phyloP scores from a whole-genome alignment of 2,113 vertebrate species.

The Syrmaticus mikado region DNA sequence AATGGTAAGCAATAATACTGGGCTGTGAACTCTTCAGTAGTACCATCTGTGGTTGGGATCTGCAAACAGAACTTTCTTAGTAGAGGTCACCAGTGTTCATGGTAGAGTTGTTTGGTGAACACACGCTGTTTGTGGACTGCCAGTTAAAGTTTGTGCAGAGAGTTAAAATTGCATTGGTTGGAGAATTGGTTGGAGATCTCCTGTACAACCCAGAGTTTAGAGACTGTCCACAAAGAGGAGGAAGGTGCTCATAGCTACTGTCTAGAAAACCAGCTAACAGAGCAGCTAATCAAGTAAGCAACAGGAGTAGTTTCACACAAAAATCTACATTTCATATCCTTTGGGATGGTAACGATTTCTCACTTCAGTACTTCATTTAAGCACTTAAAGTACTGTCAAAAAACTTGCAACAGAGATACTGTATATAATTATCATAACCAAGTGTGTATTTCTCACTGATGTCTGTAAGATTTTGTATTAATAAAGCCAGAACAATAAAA shows the following conservation, averaged over 20 bases:
- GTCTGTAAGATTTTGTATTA: neutral
- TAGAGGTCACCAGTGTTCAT: neutral
- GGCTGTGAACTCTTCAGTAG: neutral
- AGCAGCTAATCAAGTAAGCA: neutral
- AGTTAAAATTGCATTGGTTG: neutral
- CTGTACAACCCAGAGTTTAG: neutral
- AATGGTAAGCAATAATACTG: too few relatives aligned
- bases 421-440: neutral
- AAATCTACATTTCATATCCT: neutral
- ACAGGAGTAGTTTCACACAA: neutral
- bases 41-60: neutral
- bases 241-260: too few relatives aligned
- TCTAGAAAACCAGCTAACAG: neutral
- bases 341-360: neutral
- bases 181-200: neutral
- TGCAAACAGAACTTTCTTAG: neutral
- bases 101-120: neutral
- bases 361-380: neutral
- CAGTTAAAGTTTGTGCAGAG: neutral
- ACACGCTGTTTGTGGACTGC: neutral
- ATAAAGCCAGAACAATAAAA: neutral
- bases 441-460: accelerated
- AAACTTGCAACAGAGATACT: neutral
- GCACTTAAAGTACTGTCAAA: neutral
- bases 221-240: neutral